phyloP scores from a whole-genome alignment of 2,113 vertebrate genomes.

The Forbesichthys papilliferus region DNA sequence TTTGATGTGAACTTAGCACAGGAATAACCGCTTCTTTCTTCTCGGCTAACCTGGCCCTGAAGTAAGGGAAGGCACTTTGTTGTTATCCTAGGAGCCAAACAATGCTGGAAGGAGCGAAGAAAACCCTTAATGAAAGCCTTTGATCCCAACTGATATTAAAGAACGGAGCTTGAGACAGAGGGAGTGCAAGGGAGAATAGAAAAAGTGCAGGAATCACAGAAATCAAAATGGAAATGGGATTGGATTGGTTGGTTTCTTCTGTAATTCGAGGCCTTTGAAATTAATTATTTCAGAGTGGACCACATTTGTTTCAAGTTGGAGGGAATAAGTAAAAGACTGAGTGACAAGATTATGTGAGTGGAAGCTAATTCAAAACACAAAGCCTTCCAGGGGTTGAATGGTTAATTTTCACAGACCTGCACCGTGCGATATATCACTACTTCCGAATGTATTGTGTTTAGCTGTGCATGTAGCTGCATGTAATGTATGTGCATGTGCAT shows the following conservation, averaged over 20 bases:
- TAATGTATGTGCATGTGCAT: slow-evolving; percentile 1
- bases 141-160: slow-evolving; percentile 73
- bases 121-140: slow-evolving; percentile 75
- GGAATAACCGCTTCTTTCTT: slow-evolving; percentile 76
- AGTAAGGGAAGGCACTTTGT: slow-evolving; percentile 73
- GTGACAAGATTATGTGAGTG: slow-evolving; percentile 46
- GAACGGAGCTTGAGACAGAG: slow-evolving; percentile 51
- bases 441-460: slow-evolving; percentile 28
- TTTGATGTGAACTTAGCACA: slow-evolving; percentile 81
- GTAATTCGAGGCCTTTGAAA: slow-evolving; percentile 67
- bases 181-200: slow-evolving; percentile 11
- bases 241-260: slow-evolving; percentile 37
- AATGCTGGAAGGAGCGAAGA: slow-evolving; percentile 72
- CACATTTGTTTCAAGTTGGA: slow-evolving; percentile 65
- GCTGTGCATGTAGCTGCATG: background rate
- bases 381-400: slow-evolving; percentile 63
- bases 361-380: slow-evolving; percentile 51
- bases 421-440: slow-evolving; percentile 41
- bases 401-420: slow-evolving; percentile 59
- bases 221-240: slow-evolving; percentile 73
- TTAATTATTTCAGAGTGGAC: slow-evolving; percentile 59
- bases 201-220: slow-evolving; percentile 66
- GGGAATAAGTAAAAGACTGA: slow-evolving; percentile 47
- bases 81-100: slow-evolving; percentile 77
- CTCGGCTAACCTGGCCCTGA: slow-evolving; percentile 71